Percentiles rank a stretch among this genome's conserved stretches.
Conservation (phyloP, 2,113 vertebrate genomes). For the Cryptomyrus ogoouensis region DNA sequence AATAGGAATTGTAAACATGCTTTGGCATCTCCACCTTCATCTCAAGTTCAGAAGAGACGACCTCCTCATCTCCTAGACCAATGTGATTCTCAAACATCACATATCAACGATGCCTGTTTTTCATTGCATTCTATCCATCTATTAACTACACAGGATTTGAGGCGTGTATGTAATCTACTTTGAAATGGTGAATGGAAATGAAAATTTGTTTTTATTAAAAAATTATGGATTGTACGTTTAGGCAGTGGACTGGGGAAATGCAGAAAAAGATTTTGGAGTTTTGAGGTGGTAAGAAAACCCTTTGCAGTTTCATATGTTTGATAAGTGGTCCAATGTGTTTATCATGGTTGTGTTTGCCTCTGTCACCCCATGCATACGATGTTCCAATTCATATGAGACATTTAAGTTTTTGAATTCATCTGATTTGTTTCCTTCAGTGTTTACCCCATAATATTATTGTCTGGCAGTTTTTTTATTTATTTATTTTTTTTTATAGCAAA, state of each 20-base stretch:
- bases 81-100: background rate
- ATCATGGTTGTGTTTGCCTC: background rate
- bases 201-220: background rate
- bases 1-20: conserved; percentile 47
- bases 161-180: background rate
- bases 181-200: background rate
- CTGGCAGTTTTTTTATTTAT: background rate
- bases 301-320: background rate
- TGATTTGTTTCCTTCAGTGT: background rate
- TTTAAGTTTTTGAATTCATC: background rate
- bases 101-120: background rate
- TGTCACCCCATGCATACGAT: background rate
- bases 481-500: background rate
- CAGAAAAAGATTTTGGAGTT: background rate
- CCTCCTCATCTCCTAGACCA: conserved; percentile 6
- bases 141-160: background rate
- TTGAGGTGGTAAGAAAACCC: background rate
- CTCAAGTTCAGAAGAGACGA: conserved; percentile 35
- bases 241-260: background rate
- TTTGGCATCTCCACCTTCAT: conserved; percentile 35
- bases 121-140: background rate
- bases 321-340: background rate
- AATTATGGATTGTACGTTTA: background rate
- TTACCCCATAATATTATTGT: background rate
- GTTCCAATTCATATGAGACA: background rate